Evolutionary conservation across 2,797 vertebrate genomes (phyloP).

Genomic region (Vipera latastei): DNA sequence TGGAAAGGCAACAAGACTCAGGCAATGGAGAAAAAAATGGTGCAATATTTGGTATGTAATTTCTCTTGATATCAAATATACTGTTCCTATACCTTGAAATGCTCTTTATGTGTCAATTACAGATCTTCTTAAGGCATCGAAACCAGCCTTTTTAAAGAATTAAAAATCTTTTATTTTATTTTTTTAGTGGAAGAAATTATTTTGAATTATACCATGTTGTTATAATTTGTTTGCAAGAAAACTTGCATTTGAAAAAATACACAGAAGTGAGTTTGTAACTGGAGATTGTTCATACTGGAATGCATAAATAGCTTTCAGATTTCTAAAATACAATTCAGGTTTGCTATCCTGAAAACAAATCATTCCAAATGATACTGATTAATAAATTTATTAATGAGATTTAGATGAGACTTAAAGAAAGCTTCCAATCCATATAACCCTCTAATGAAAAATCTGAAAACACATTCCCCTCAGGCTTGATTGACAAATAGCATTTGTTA

Average conservation of each 20-base stretch:
- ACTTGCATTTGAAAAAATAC: neutral
- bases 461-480: neutral
- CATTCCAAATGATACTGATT: neutral
- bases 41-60: conserved; percentile 81
- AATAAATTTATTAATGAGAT: neutral
- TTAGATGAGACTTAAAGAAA: neutral
- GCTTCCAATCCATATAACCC: neutral
- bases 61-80: neutral
- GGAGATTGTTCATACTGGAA: neutral
- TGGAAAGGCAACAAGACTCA: conserved; percentile 77
- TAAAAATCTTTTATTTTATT: neutral
- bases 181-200: neutral
- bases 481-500: neutral
- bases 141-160: neutral
- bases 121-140: neutral
- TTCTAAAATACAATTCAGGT: neutral
- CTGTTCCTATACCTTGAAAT: neutral
- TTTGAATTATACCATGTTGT: neutral
- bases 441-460: neutral
- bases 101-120: neutral
- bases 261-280: neutral
- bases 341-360: neutral
- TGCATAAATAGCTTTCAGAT: neutral
- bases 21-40: conserved; percentile 80
- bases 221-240: neutral